phyloP scores from a whole-genome alignment of 2,113 vertebrate genomes.

The Diphyllodes magnificus region DNA sequence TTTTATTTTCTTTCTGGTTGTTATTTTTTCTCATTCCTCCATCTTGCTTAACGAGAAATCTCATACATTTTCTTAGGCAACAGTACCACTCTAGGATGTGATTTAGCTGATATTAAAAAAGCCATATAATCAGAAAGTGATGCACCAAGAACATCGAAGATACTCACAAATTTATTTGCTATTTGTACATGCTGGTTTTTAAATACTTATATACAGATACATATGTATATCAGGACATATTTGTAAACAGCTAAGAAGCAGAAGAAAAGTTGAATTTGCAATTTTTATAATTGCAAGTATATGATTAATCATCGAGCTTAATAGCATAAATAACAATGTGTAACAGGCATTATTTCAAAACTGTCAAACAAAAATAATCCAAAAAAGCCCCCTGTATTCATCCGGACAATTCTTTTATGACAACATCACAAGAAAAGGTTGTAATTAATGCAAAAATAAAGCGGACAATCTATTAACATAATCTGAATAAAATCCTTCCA shows the following conservation, averaged over 20 bases:
- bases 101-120: not conserved
- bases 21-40: not conserved
- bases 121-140: not conserved
- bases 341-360: slow-evolving; percentile 38
- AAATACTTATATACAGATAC: not conserved
- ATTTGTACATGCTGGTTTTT: not conserved
- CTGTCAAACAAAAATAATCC: slow-evolving; percentile 66
- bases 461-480: slow-evolving; percentile 78
- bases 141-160: not conserved
- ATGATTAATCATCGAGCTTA: not conserved
- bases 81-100: not conserved
- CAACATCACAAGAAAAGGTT: slow-evolving; percentile 61
- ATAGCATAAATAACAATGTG: not conserved
- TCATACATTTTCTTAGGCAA: not conserved
- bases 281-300: not conserved
- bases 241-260: not conserved
- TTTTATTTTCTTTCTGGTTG: not conserved
- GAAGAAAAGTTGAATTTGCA: not conserved
- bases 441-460: slow-evolving; percentile 75
- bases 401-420: slow-evolving; percentile 55
- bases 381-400: slow-evolving; percentile 51
- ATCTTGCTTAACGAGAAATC: not conserved
- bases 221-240: not conserved
- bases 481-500: slow-evolving; percentile 76
- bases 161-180: not conserved